Percentiles rank a stretch among this genome's conserved stretches.
These are phyloP conservation scores for Smittia aterrima DNA, from an alignment of 2,888 invertebrate genomes.

Conservation along the genomic window DNA sequence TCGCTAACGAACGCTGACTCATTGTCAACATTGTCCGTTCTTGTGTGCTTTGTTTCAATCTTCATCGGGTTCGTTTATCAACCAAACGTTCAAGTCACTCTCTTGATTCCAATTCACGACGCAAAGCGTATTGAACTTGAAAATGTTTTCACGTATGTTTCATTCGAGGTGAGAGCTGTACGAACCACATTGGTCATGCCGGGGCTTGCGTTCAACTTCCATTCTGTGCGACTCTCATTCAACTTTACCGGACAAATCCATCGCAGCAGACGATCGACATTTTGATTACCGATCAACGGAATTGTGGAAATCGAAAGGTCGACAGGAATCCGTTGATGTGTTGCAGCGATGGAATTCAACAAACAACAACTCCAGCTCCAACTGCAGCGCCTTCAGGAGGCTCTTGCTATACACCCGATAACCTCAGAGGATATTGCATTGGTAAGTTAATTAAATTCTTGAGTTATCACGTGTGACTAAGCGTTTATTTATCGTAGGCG, in stretches of 20 bases:
- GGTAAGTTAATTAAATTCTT: conserved; percentile 1
- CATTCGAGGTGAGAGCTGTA: conserved; percentile 46
- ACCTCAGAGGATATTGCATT: conserved; percentile 31
- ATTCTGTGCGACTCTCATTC: conserved; percentile 49
- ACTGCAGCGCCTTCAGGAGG: conserved; percentile 43
- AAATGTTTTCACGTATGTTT: neutral
- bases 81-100: neutral
- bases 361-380: conserved; percentile 41
- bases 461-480: too few species aligned
- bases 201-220: conserved; percentile 49
- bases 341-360: conserved; percentile 18
- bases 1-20: neutral
- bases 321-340: conserved; percentile 51
- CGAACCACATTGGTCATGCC: conserved; percentile 50
- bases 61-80: neutral
- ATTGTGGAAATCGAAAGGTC: conserved; percentile 49
- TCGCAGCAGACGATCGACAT: conserved; percentile 45
- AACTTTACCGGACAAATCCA: conserved; percentile 46
- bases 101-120: neutral
- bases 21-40: neutral
- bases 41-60: neutral
- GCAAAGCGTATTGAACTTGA: neutral
- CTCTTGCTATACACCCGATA: conserved; percentile 43
- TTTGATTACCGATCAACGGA: conserved; percentile 45
- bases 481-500: neutral